Evolutionary conservation across 1,140 invertebrate species (phyloP), one percentile per base, ranked within the genome.

Genomic region (Papilio aristodemus): DNA sequence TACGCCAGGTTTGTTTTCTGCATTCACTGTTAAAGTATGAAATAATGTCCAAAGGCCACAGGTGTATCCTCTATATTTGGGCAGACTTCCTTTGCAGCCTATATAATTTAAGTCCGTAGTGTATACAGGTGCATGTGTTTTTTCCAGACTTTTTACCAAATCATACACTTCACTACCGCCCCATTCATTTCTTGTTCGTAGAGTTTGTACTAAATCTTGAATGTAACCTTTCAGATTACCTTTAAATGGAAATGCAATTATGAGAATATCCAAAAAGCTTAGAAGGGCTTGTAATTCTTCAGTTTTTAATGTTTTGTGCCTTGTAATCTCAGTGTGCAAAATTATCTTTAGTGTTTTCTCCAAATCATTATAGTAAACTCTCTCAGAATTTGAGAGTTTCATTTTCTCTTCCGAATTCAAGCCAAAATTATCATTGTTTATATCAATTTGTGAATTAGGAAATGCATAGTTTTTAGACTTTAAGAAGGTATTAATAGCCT

Each of bases 1-100:
- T 4, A 74, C 78, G 0, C 91, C 81, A 38, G 92, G 82, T 25
- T 86, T 86, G 3, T 86, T 72, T 0, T 94, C 93, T 58, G 95
- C 95, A 83, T 95, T 95, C 0, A 99, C 96, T 9, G 97, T 98
- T 22, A 99, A 87, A 50, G 95, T 96, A 84, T 99, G 99, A 86
- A 99, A 99, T 69, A 98, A 92, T 38, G 94, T 96, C 99, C 99
- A 99, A 13, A 99, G 89, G 0, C 97, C 95, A 92, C 99, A 99
- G 0, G 98, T 97, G 86, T 97, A 99, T n/a, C 98, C 97, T 58
- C 98, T 93, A 59, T 92, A 93, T 38, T 93, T 91, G 1, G 94
- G 86, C 50, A 92, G 87, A 81, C 96, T 97, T 7, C 97, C 97
- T 77, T 93, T 92, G 85, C 99, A 99, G 10, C 95, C 95, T 59